phyloP scores from a whole-genome alignment of 2,797 vertebrate species.

The Otus scops region DNA sequence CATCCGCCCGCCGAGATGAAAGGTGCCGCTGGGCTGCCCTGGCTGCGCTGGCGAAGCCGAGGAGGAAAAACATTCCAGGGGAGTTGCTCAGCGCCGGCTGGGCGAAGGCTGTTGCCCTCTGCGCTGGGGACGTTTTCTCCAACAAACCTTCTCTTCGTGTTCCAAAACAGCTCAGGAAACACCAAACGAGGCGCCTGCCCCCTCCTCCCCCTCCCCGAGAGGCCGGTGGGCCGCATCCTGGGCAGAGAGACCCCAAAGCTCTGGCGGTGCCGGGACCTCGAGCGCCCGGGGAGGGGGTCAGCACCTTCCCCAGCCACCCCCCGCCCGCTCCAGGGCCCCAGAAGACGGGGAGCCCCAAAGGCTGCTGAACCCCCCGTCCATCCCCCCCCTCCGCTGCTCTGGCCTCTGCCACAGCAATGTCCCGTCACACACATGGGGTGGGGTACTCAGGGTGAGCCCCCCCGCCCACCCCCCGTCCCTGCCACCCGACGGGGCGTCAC shows the following conservation, averaged over 20 bases:
- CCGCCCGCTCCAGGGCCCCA: background rate
- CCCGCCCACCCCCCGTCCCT: no score
- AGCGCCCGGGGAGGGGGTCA: background rate
- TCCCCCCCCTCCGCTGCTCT: background rate
- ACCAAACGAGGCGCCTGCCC: rapidly evolving
- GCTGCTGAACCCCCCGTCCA: background rate
- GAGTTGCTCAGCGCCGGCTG: background rate
- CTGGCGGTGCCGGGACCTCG: background rate
- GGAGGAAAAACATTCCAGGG: slow-evolving; percentile 26
- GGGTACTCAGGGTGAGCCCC: no score
- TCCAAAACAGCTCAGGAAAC: background rate
- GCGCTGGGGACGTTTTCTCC: rapidly evolving
- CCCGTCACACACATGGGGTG: background rate
- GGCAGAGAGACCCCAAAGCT: background rate
- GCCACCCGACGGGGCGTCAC: no score
- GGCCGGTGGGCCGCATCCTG: no score
- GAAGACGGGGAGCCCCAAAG: no score
- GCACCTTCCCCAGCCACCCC: background rate
- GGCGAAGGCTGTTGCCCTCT: background rate
- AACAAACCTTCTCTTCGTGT: background rate
- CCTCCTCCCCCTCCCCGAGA: rapidly evolving
- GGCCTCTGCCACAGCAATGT: background rate
- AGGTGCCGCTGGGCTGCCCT: background rate
- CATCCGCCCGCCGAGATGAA: background rate
- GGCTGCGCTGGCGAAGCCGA: background rate